These are phyloP conservation scores for Cairina moschata DNA, from an alignment of 2,113 vertebrate genomes.

Conservation along the genomic window DNA sequence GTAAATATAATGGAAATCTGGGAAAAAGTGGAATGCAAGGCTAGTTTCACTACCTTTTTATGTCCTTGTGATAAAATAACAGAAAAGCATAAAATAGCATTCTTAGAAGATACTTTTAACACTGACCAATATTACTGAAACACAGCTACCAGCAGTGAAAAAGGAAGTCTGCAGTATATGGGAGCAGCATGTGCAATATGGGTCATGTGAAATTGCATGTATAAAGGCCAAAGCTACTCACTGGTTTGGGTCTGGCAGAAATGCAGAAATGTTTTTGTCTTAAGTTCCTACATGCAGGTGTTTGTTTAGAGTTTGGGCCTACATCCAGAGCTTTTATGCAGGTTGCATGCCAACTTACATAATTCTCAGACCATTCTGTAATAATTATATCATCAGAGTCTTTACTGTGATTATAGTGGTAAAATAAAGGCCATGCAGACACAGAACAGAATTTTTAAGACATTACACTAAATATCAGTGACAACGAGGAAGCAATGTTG, in stretches of 20 bases:
- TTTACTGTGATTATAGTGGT: accelerated
- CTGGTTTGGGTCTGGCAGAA: background rate
- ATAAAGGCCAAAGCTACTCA: background rate
- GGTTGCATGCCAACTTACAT: background rate
- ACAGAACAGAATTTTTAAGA: background rate
- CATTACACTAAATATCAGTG: background rate
- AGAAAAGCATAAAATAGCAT: background rate
- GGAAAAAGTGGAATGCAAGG: background rate
- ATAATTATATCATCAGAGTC: background rate
- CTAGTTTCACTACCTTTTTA: background rate
- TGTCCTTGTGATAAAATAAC: background rate
- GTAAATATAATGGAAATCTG: background rate
- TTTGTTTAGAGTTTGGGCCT: background rate
- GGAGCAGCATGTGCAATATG: background rate
- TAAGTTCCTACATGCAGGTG: background rate
- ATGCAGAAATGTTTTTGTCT: background rate
- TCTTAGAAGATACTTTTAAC: background rate
- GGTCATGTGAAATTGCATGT: background rate
- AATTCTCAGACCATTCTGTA: background rate
- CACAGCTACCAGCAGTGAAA: background rate
- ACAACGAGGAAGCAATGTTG: background rate
- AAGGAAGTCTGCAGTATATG: background rate
- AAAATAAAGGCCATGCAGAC: background rate
- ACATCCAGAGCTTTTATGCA: background rate
- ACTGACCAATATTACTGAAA: background rate